Percentiles rank a stretch among this genome's conserved stretches.
Evolutionary conservation across 2,113 vertebrate species (phyloP).

Genomic region (Semnornis frantzii): DNA sequence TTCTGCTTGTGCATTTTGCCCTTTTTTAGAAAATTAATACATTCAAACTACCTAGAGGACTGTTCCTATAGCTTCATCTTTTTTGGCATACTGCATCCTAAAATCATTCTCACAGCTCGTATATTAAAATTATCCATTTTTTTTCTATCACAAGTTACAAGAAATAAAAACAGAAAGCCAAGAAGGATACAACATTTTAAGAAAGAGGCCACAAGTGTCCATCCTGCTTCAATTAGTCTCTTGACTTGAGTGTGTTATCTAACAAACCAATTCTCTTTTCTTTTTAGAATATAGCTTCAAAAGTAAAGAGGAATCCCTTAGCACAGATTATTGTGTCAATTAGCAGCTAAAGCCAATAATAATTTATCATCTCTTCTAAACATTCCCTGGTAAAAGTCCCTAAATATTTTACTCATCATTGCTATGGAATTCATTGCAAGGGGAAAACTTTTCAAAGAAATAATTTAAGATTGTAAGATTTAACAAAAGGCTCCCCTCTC

Average conservation of each 20-base stretch:
- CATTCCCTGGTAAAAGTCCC: constrained; percentile 38
- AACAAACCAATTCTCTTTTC: constrained; percentile 27
- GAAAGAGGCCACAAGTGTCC: not conserved
- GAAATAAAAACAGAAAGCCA: not conserved
- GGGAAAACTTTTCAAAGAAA: constrained; percentile 19
- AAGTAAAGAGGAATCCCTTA: constrained; percentile 50
- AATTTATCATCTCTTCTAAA: constrained; percentile 48
- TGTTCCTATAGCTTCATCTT: not conserved
- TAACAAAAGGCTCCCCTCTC: not conserved
- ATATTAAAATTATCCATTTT: not conserved
- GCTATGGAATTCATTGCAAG: constrained; percentile 30
- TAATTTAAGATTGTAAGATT: not conserved
- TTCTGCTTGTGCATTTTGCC: not conserved
- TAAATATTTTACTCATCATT: constrained; percentile 40
- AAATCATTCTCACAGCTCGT: not conserved
- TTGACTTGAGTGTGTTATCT: not conserved
- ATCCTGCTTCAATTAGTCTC: not conserved
- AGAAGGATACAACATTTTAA: not conserved
- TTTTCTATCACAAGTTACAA: not conserved
- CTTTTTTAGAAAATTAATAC: not conserved
- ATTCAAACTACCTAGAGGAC: not conserved
- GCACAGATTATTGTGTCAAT: constrained; percentile 4
- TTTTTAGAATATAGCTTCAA: constrained; percentile 32
- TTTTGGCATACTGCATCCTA: not conserved
- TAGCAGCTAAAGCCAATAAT: constrained; percentile 51